Conservation (phyloP, 2,797 vertebrate genomes). For the Chloroceryle inda region DNA sequence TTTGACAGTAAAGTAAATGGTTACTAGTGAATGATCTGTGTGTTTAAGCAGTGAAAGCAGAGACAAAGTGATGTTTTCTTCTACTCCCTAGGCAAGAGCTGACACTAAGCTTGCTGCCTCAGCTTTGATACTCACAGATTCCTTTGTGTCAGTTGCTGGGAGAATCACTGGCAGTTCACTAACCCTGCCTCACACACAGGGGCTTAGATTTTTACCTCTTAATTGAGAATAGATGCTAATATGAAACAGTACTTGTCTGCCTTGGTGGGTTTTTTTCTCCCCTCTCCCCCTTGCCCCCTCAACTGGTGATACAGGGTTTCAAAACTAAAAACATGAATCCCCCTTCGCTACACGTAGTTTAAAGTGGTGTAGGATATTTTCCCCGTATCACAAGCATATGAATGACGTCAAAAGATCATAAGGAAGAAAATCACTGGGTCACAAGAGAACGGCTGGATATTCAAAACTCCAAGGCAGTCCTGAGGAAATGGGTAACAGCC, state of each 20-base stretch:
- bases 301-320: neutral
- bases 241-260: slow-evolving; percentile 33
- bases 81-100: slow-evolving; percentile 46
- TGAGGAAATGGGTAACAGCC: neutral
- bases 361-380: neutral
- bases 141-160: slow-evolving; percentile 60
- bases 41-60: slow-evolving; percentile 57
- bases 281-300: too few relatives aligned
- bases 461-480: slow-evolving; percentile 1
- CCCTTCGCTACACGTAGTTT: neutral
- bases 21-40: slow-evolving; percentile 55
- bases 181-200: slow-evolving; percentile 3
- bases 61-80: slow-evolving; percentile 67
- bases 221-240: slow-evolving; percentile 39
- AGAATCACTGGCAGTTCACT: slow-evolving; percentile 63
- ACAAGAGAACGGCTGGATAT: neutral
- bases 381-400: neutral
- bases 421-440: neutral
- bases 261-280: neutral
- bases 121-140: slow-evolving; percentile 40
- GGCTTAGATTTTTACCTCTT: slow-evolving; percentile 64
- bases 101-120: slow-evolving; percentile 48
- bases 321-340: neutral
- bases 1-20: slow-evolving; percentile 73
- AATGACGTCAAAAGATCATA: neutral